phyloP scores from a whole-genome alignment of 2,888 invertebrate species.

The Beris morrisii region DNA sequence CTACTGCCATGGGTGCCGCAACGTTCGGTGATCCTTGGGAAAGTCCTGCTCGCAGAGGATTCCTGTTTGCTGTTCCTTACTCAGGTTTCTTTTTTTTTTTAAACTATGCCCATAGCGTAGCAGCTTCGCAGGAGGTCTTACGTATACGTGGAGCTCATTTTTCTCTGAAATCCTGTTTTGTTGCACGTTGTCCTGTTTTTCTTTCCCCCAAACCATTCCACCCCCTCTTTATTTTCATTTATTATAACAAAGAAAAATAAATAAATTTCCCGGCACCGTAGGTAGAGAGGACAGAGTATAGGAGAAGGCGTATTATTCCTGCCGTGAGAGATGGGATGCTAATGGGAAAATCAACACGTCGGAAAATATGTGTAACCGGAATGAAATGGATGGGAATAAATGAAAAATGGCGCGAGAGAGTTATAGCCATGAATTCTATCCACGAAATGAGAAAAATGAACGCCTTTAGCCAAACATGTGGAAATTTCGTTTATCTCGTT shows the following conservation, averaged over 20 bases:
- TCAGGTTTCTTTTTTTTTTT: no score
- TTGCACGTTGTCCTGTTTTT: neutral
- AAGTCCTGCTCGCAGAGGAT: no score
- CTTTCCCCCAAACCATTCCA: neutral
- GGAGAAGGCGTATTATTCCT: constrained; percentile 19
- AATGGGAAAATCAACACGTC: constrained; percentile 37
- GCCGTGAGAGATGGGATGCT: constrained; percentile 24
- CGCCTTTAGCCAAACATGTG: no score
- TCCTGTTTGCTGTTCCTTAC: no score
- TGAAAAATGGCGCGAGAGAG: neutral
- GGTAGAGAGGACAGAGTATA: neutral
- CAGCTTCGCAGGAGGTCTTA: no score
- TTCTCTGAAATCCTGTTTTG: neutral
- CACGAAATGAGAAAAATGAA: no score
- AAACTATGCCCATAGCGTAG: no score
- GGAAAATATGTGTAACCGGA: constrained; percentile 35
- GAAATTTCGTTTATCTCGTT: no score
- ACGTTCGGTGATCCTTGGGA: neutral
- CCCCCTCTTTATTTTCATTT: neutral
- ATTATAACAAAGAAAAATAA: no score
- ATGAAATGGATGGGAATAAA: constrained; percentile 20
- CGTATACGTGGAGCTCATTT: no score
- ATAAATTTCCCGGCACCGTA: neutral
- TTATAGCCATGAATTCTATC: no score
- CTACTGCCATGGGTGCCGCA: neutral